A percentile compares a stretch with the other conserved stretches of the same genome.
Conservation (phyloP, 2,888 invertebrate genomes). For the Rhyacophila evoluta region DNA sequence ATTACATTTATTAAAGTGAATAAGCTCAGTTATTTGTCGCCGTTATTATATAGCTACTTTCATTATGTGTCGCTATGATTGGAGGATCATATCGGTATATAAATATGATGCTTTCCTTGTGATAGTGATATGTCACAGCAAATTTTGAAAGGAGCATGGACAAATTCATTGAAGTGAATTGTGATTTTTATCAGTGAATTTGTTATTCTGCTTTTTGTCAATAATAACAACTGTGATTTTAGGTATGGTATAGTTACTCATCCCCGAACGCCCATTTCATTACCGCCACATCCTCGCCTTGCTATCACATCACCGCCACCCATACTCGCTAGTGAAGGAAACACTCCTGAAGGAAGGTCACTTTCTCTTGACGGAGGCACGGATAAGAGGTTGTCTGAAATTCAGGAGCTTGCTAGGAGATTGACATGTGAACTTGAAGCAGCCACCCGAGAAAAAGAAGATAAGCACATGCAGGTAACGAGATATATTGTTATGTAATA, state of each 20-base stretch:
- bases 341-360: constrained; percentile 53
- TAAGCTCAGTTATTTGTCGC: too few species aligned
- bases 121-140: too few species aligned
- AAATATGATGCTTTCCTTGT: too few species aligned
- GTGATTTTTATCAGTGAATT: too few species aligned
- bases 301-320: constrained; percentile 45
- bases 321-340: constrained; percentile 52
- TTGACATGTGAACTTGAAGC: constrained; percentile 74
- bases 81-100: too few species aligned
- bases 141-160: too few species aligned
- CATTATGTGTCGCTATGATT: too few species aligned
- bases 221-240: too few species aligned
- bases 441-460: constrained; percentile 76
- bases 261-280: constrained; percentile 51
- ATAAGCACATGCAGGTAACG: constrained; percentile 80
- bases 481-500: neutral
- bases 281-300: constrained; percentile 49
- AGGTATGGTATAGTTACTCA: constrained; percentile 61
- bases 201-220: too few species aligned
- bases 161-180: too few species aligned
- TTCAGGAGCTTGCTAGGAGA: constrained; percentile 60
- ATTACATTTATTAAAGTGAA: too few species aligned
- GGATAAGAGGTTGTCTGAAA: constrained; percentile 57
- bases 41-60: too few species aligned
- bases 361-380: constrained; percentile 58